phyloP scores from a whole-genome alignment of 2,888 invertebrate genomes.

The Maniola hyperantus region DNA sequence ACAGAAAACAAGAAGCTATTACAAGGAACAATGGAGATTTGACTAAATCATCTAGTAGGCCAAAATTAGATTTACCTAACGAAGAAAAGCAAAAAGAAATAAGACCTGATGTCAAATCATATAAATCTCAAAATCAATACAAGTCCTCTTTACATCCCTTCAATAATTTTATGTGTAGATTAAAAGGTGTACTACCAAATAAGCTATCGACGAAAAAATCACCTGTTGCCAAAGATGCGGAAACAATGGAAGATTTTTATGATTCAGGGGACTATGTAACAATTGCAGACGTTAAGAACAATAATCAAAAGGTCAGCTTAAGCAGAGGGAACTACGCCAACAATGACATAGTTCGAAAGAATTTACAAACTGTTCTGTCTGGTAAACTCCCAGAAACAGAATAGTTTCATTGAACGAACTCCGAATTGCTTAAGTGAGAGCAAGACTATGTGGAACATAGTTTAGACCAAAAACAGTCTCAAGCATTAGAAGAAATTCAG shows the following conservation, averaged over 20 bases:
- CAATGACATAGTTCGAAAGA: constrained; percentile 86
- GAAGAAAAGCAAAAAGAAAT: constrained; percentile 62
- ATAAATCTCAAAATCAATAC: constrained; percentile 58
- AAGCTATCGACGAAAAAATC: constrained; percentile 78
- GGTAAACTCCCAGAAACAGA: constrained; percentile 86
- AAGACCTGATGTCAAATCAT: constrained; percentile 48
- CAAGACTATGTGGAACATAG: constrained; percentile 70
- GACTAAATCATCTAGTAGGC: constrained; percentile 58
- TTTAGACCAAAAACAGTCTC: constrained; percentile 59
- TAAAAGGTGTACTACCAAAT: constrained; percentile 85
- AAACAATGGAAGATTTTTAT: constrained; percentile 72
- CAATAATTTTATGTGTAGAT: constrained; percentile 88
- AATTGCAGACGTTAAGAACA: constrained; percentile 91
- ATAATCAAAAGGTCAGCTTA: constrained; percentile 84
- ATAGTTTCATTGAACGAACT: constrained; percentile 92
- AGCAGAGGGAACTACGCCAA: constrained; percentile 82
- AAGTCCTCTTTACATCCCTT: constrained; percentile 82
- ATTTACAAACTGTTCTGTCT: constrained; percentile 82
- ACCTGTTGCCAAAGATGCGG: constrained; percentile 71
- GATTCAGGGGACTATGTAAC: constrained; percentile 93
- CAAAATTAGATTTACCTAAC: constrained; percentile 68
- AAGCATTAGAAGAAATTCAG: constrained; percentile 70
- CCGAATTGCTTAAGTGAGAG: constrained; percentile 80
- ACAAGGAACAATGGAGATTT: constrained; percentile 43
- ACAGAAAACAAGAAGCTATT: constrained; percentile 48